These are phyloP conservation scores for Buceros bicornis DNA, from an alignment of 2,797 vertebrate species.

Conservation along the genomic window DNA sequence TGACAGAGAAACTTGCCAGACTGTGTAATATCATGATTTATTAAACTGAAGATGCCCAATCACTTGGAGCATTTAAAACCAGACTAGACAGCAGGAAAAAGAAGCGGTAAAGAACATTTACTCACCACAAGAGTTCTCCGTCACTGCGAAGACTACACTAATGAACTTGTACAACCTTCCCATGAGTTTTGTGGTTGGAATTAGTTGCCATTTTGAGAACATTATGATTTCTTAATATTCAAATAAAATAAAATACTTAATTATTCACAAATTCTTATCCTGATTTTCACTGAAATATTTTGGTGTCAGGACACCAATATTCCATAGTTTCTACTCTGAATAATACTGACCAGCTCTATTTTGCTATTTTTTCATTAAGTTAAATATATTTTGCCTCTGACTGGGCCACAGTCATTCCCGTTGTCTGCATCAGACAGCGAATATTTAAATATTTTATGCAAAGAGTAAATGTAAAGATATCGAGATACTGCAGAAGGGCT, in stretches of 20 bases:
- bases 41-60: background rate
- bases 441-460: background rate
- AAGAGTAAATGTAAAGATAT: background rate
- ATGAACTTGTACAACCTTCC: background rate
- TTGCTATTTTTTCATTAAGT: background rate
- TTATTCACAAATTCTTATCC: background rate
- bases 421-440: background rate
- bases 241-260: background rate
- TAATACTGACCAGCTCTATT: background rate
- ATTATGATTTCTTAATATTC: background rate
- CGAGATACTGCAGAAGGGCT: background rate
- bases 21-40: background rate
- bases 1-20: background rate
- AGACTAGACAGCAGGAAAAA: constrained; percentile 1
- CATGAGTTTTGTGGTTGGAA: background rate
- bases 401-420: background rate
- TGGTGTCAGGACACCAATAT: background rate
- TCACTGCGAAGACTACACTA: background rate
- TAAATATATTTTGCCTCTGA: background rate
- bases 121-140: background rate
- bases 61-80: constrained; percentile 9
- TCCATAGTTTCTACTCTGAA: background rate
- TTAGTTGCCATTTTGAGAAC: background rate
- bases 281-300: background rate
- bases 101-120: background rate